A percentile compares a stretch with the other conserved stretches of the same genome.
Evolutionary conservation across 2,888 invertebrate species (phyloP).

Genomic region (Agrypnus murinus): DNA sequence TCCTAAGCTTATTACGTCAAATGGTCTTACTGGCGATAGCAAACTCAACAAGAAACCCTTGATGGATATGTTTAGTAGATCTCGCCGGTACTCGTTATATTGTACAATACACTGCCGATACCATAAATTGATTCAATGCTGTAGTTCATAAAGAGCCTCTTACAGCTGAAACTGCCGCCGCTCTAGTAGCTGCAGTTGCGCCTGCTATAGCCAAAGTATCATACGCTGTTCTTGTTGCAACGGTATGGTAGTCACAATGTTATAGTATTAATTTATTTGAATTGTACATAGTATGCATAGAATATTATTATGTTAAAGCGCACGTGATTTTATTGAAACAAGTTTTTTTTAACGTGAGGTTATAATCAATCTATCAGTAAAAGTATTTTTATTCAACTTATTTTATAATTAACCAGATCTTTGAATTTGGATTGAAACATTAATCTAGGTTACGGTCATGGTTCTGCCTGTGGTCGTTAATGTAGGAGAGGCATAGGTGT

Average conservation of each 20-base stretch:
- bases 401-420: background rate
- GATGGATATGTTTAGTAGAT: constrained; percentile 73
- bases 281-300: too few species aligned
- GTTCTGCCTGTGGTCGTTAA: background rate
- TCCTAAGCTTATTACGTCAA: constrained; percentile 74
- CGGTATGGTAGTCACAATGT: background rate
- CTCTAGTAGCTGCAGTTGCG: constrained; percentile 58
- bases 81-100: constrained; percentile 73
- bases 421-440: background rate
- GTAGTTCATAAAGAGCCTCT: constrained; percentile 77
- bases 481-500: too few species aligned
- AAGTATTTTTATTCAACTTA: background rate
- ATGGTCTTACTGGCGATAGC: constrained; percentile 73
- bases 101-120: constrained; percentile 76
- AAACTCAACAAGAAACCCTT: constrained; percentile 73
- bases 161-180: constrained; percentile 68
- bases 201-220: constrained; percentile 53
- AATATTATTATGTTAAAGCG: too few species aligned
- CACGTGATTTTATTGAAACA: too few species aligned
- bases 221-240: constrained; percentile 6
- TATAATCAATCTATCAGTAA: too few species aligned
- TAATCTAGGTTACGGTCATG: constrained; percentile 19
- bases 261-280: background rate
- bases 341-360: too few species aligned
- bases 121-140: constrained; percentile 78